Evolutionary conservation across 2,113 vertebrate species (phyloP).

Genomic region (Dolichallabes microphthalmus): DNA sequence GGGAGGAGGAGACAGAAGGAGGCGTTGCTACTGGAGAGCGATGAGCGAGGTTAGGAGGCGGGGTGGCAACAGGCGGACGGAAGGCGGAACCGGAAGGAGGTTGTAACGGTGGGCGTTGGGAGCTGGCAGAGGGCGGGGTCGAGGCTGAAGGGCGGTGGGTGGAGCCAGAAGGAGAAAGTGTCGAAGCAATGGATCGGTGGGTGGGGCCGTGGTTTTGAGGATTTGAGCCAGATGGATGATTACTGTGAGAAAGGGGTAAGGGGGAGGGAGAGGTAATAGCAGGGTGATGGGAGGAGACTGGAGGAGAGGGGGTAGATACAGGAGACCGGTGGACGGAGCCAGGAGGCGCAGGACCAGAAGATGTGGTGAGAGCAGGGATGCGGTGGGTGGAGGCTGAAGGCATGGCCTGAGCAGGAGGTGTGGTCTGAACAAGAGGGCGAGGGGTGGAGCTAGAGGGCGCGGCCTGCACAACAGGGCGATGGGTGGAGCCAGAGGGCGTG

Average conservation of each 20-base stretch:
- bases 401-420: not conserved
- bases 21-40: slow-evolving; percentile 51
- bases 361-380: not conserved
- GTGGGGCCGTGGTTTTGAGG: not conserved
- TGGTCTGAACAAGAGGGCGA: not conserved
- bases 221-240: not conserved
- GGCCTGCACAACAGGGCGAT: slow-evolving; percentile 17
- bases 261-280: not conserved
- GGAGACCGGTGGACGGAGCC: not conserved
- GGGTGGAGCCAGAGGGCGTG: not conserved
- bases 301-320: not conserved
- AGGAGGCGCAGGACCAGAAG: not conserved
- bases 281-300: not conserved
- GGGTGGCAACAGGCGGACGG: not conserved
- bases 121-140: not conserved
- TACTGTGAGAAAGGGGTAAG: not conserved
- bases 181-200: not conserved
- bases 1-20: slow-evolving; percentile 59
- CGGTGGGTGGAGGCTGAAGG: not conserved
- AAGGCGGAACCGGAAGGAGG: not conserved
- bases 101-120: not conserved
- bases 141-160: slow-evolving; percentile 13
- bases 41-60: not conserved
- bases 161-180: not conserved
- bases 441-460: not conserved